These are phyloP conservation scores for Vireo griseus DNA, from an alignment of 2,797 vertebrate genomes.

Conservation along the genomic window DNA sequence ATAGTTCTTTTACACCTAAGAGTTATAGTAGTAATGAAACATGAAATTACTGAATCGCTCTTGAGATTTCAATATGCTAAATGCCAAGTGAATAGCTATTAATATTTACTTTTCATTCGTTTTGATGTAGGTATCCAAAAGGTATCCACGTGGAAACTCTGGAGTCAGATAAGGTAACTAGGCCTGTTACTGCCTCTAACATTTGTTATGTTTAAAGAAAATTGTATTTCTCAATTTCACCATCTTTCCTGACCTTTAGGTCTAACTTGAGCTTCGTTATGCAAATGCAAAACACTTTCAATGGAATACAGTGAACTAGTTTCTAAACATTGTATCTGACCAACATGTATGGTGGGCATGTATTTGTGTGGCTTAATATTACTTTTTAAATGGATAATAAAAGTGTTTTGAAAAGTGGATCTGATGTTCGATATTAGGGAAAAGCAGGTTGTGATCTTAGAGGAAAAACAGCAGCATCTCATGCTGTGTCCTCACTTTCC, in stretches of 20 bases:
- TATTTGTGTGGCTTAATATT: not conserved
- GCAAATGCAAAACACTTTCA: not conserved
- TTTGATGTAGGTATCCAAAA: slow-evolving; percentile 85
- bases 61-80: not conserved
- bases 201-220: not conserved
- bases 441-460: not conserved
- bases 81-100: not conserved
- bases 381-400: not conserved
- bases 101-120: not conserved
- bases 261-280: not conserved
- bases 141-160: slow-evolving; percentile 95
- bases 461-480: not conserved
- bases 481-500: not conserved
- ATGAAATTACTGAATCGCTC: not conserved
- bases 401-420: not conserved
- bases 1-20: not conserved
- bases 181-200: not conserved
- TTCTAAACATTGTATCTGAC: not conserved
- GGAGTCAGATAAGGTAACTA: slow-evolving; percentile 90
- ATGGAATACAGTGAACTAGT: not conserved
- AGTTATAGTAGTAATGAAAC: not conserved
- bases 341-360: not conserved
- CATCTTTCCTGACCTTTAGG: not conserved
- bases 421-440: not conserved
- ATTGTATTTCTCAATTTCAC: not conserved